Base-by-base conservation (phyloP, 2,888 invertebrate species). In the Epirrita christyi region DNA sequence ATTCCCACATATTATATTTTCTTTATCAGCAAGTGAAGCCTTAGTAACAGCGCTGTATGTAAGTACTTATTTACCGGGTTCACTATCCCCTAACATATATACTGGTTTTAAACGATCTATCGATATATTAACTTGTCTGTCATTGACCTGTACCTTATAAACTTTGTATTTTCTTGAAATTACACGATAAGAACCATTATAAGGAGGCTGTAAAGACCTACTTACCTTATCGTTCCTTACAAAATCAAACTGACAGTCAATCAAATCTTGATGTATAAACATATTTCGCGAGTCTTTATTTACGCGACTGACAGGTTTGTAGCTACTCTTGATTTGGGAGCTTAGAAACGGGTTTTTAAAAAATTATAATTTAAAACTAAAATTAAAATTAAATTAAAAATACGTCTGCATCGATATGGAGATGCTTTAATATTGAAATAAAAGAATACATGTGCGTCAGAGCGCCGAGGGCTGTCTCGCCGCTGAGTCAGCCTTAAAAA, bases 61-160 rank as follows among this genome's bases (percentile, higher is more conserved):
- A 37, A 37, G 11, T n/a, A 11, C 37, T 11, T 37, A 11, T 9
- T 10, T 37, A 37, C 11, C 13, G 1, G 40, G 14, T 7, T 42
- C 41, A 42, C 32, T 15, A 32, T 49, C 41, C 13, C 29, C 21
- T 14, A 49, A 7, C 5, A 49, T 14, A 29, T 50, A 59, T 0
- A 59, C 63, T 4, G 54, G 58, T 37, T 63, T 63, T 1, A 61
- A 2, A 5, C 61, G 40, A 32, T 63, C 61, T 0, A 56, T 14
- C 5, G 53, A 54, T 8, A 59, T 32, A 0, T 21, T 41, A 9
- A 47, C 41, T 36, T 58, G 15, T 4, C 61, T 46, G 8, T 14
- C 27, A 2, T 55, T 61, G 10, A 61, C 14, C 28, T 54, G 53
- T 0, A 63, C 1, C 7, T 47, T 59, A 38, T 14, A 61, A 0